Evolutionary conservation across 1,140 invertebrate genomes (phyloP), one percentile per base, ranked within the genome.

Genomic region (Steinernema khuongi): DNA sequence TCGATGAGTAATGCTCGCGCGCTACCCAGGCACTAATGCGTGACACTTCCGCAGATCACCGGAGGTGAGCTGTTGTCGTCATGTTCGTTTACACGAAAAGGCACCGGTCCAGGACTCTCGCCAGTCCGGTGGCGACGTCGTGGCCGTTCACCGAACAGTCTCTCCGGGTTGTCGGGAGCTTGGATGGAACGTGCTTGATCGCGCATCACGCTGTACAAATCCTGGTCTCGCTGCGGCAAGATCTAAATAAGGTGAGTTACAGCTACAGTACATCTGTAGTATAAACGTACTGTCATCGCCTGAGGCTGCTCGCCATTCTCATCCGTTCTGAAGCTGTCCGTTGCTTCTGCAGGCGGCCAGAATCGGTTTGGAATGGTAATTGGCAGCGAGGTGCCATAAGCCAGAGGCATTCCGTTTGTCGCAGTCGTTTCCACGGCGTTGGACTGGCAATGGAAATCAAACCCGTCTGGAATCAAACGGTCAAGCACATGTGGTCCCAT

Each of bases 91-190:
- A 60, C 22, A 60, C 50, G 50, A 14, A 60, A n/a, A 22, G 50
- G 4, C 4, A 60, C 50, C 19, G 7, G 50, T 26, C 14, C 14
- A 26, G 50, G 50, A 26, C 26, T 60, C 50, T 69, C 68, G 11
- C 68, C 68, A 28, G 68, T 69, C n/a, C 26, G 68, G 28, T 69
- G 41, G 19, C 68, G 68, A 2, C 68, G 68, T 30, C 68, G 68
- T 4, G 68, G 68, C 14, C 68, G 68, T 22, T 69, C 68, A 28
- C 68, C 68, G 26, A 69, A 69, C 11, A 69, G 68, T 18, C 68
- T 14, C 26, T 69, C 68, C n/a, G 68, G 68, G 41, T 69, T 50
- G 68, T 69, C 68, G 26, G 68, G 31, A 2, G 68, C 68, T 28
- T 69, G 68, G 31, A 69, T 69, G 7, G 68, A 69, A 11, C 68